phyloP scores from a whole-genome alignment of 2,113 vertebrate species.

The Geothlypis trichas region DNA sequence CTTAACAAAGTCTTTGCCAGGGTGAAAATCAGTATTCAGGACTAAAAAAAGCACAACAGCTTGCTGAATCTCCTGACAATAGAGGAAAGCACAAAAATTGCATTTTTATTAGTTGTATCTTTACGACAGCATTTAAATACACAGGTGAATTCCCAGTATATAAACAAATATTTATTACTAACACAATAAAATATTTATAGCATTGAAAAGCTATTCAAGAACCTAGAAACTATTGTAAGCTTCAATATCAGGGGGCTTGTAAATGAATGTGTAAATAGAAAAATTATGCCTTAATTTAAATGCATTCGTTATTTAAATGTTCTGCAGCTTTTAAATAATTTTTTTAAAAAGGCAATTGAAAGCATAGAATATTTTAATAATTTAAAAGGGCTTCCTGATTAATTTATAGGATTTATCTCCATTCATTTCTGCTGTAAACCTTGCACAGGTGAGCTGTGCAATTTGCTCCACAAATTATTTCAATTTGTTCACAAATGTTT shows the following conservation, averaged over 20 bases:
- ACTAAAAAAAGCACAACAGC: slow-evolving; percentile 23
- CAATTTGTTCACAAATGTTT: background rate
- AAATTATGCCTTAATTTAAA: slow-evolving; percentile 56
- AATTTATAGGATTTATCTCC: background rate
- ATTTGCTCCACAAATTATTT: background rate
- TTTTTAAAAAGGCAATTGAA: slow-evolving; percentile 39
- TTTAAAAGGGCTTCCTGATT: slow-evolving; percentile 22
- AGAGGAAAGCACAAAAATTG: slow-evolving; percentile 23
- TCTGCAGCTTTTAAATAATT: slow-evolving; percentile 18
- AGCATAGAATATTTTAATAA: slow-evolving; percentile 35
- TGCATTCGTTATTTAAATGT: slow-evolving; percentile 18
- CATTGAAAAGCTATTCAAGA: slow-evolving; percentile 31
- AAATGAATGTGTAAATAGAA: slow-evolving; percentile 52
- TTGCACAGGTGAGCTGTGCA: background rate
- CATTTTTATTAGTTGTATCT: slow-evolving; percentile 49
- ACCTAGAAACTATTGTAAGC: slow-evolving; percentile 23
- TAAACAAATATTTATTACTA: slow-evolving; percentile 60
- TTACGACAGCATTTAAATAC: slow-evolving; percentile 43
- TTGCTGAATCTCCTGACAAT: slow-evolving; percentile 29
- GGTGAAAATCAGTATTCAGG: slow-evolving; percentile 36
- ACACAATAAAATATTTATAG: slow-evolving; percentile 56
- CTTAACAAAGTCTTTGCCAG: slow-evolving; percentile 2
- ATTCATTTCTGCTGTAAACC: slow-evolving; percentile 13
- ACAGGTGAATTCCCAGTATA: slow-evolving; percentile 26
- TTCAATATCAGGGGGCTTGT: slow-evolving; percentile 19